Evolutionary conservation across 64 coral and sea anemone genomes (phyloP).

Genomic region (Pachyseris speciosa): DNA sequence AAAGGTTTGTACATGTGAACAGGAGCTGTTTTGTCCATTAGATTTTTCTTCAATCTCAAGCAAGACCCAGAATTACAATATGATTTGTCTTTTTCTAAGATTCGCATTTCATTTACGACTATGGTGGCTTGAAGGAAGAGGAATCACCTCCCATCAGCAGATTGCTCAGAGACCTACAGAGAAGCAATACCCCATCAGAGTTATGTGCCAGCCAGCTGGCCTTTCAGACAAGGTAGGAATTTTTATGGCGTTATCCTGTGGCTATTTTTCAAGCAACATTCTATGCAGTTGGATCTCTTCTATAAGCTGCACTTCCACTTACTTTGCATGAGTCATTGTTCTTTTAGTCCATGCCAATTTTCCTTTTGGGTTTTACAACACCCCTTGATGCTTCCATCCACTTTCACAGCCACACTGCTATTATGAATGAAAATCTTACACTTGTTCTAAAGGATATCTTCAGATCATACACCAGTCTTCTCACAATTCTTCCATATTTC

Average conservation of each 20-base stretch:
- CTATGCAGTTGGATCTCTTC: background rate
- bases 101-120: conserved; percentile 96
- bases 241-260: background rate
- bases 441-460: too few relatives aligned
- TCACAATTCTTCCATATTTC: too few relatives aligned
- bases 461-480: too few relatives aligned
- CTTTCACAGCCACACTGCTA: too few relatives aligned
- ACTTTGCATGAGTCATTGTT: too few relatives aligned
- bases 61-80: background rate
- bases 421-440: too few relatives aligned
- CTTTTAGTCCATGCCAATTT: background rate
- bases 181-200: conserved; percentile 92
- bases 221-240: conserved; percentile 30
- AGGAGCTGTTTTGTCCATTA: too few relatives aligned
- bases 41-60: too few relatives aligned
- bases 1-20: conserved; percentile 45
- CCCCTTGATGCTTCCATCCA: background rate
- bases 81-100: conserved; percentile 20
- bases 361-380: background rate
- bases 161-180: conserved; percentile 78
- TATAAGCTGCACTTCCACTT: background rate
- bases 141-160: conserved; percentile 92
- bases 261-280: background rate
- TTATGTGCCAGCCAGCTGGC: conserved; percentile 44
- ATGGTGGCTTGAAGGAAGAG: conserved; percentile 86